Percentiles rank a stretch among this genome's conserved stretches.
phyloP scores from a whole-genome alignment of 2,888 invertebrate genomes.

The Papilio demoleus region DNA sequence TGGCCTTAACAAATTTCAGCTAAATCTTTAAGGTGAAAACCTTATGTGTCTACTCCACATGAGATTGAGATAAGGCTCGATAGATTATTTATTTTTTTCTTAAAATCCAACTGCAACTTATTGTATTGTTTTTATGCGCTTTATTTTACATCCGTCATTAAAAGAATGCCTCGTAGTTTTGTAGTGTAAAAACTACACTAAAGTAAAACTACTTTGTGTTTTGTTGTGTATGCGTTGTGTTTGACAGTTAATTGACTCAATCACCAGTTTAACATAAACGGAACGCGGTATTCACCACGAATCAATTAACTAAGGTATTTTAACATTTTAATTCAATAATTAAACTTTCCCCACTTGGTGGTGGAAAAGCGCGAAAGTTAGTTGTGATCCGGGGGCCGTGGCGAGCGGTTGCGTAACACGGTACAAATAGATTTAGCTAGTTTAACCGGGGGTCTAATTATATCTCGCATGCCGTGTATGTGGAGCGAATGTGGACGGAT shows the following conservation, averaged over 20 bases:
- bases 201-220: no score
- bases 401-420: conserved; percentile 28
- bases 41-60: no score
- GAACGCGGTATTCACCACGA: conserved; percentile 7
- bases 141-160: no score
- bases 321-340: conserved; percentile 53
- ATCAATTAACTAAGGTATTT: conserved; percentile 32
- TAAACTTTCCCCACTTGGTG: conserved; percentile 74
- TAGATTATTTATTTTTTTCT: no score
- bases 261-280: conserved; percentile 7
- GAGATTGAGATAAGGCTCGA: no score
- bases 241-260: background rate
- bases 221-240: no score
- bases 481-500: conserved; percentile 78
- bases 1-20: no score
- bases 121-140: no score
- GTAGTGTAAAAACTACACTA: no score
- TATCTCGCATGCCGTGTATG: conserved; percentile 79
- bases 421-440: conserved; percentile 69
- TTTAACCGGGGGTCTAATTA: conserved; percentile 77
- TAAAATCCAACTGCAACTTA: no score
- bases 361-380: conserved; percentile 79
- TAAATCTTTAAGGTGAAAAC: no score
- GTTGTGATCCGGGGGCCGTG: conserved; percentile 46
- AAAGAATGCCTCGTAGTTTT: no score